A percentile compares a stretch with the other conserved stretches of the same genome.
These are phyloP conservation scores for Pluvianellus socialis DNA, from an alignment of 2,113 vertebrate genomes.

Conservation along the genomic window DNA sequence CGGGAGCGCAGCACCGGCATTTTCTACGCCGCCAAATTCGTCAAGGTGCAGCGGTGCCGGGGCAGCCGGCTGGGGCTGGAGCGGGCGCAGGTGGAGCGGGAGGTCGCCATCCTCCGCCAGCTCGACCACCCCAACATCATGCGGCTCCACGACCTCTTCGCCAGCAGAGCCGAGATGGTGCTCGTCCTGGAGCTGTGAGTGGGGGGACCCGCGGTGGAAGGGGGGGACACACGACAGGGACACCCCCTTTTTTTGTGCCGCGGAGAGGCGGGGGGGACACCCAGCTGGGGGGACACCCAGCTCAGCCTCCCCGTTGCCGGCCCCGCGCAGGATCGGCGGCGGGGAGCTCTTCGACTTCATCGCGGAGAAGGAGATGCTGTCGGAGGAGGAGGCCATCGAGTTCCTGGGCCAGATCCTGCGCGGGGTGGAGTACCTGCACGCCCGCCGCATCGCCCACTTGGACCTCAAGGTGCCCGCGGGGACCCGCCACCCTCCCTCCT, in stretches of 20 bases:
- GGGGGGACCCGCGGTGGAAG: neutral
- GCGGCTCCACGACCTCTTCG: slow-evolving; percentile 76
- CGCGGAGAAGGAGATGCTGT: slow-evolving; percentile 79
- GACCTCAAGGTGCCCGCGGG: slow-evolving; percentile 58
- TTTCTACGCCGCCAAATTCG: slow-evolving; percentile 75
- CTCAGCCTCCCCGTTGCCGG: too few relatives aligned
- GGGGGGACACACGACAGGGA: accelerated
- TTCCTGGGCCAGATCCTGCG: slow-evolving; percentile 81
- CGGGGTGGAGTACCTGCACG: slow-evolving; percentile 73
- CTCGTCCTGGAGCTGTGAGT: slow-evolving; percentile 83
- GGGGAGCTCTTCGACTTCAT: slow-evolving; percentile 87
- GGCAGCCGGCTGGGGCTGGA: slow-evolving; percentile 72
- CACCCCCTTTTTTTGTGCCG: accelerated
- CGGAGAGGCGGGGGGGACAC: too few relatives aligned
- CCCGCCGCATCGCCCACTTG: slow-evolving; percentile 73
- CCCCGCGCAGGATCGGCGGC: slow-evolving; percentile 59
- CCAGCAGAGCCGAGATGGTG: slow-evolving; percentile 78
- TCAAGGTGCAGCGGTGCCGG: slow-evolving; percentile 64
- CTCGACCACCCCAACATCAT: slow-evolving; percentile 78
- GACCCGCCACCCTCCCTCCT: accelerated
- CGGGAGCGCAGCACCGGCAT: slow-evolving; percentile 54
- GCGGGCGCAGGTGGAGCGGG: slow-evolving; percentile 68
- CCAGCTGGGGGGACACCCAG: too few relatives aligned
- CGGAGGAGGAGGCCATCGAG: slow-evolving; percentile 77
- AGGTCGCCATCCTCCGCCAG: slow-evolving; percentile 75